These are phyloP conservation scores for Urophycis tenuis DNA, from an alignment of 2,797 vertebrate genomes.

Conservation along the genomic window DNA sequence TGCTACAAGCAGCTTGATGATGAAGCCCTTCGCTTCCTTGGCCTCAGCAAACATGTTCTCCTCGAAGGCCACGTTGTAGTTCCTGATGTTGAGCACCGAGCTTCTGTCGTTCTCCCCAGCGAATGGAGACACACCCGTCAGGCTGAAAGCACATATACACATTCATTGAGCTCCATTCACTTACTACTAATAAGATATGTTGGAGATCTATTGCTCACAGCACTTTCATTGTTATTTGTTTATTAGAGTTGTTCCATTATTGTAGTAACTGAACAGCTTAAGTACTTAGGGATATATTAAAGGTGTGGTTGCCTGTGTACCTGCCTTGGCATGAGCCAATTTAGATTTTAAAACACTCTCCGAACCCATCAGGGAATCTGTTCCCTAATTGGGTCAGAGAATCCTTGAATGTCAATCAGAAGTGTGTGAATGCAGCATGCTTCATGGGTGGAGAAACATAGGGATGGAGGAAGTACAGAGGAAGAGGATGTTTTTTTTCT, in stretches of 20 bases:
- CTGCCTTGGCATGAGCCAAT: not conserved
- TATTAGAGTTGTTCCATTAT: not conserved
- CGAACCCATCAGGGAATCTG: too few relatives aligned
- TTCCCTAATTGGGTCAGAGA: too few relatives aligned
- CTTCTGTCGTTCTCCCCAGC: slow-evolving; percentile 92
- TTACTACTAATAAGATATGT: too few relatives aligned
- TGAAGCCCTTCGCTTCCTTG: slow-evolving; percentile 88
- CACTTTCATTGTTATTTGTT: not conserved
- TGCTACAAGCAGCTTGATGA: slow-evolving; percentile 91
- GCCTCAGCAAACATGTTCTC: slow-evolving; percentile 89
- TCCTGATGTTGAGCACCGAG: slow-evolving; percentile 89
- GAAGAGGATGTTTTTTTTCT: not conserved
- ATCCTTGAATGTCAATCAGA: too few relatives aligned
- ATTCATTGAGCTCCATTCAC: not conserved
- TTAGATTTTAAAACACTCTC: not conserved
- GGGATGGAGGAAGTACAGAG: too few relatives aligned
- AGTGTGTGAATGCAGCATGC: too few relatives aligned
- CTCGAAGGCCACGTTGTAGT: slow-evolving; percentile 94
- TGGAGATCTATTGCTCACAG: not conserved
- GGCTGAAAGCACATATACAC: slow-evolving; percentile 60
- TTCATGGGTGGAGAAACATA: too few relatives aligned
- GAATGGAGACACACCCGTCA: slow-evolving; percentile 94
- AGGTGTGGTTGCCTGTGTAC: too few relatives aligned
- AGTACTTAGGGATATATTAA: too few relatives aligned
- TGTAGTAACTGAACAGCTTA: too few relatives aligned